Evolutionary conservation across 1,140 invertebrate genomes (phyloP).

Genomic region (Phenacoccus solenopsis): DNA sequence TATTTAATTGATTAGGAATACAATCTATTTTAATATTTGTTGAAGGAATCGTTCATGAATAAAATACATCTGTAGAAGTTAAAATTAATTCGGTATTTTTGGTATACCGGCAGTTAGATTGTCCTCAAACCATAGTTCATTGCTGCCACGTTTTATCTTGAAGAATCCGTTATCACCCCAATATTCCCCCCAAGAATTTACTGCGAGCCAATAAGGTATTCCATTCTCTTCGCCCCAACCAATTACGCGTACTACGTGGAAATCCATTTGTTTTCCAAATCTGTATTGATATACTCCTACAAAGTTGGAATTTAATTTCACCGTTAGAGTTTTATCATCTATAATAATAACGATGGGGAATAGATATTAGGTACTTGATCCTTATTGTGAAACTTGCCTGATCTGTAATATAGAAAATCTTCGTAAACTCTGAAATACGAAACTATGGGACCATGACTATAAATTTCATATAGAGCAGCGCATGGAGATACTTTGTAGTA

Average conservation of each 20-base stretch:
- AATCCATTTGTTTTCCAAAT: slow-evolving; percentile 38
- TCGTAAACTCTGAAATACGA: slow-evolving; percentile 25
- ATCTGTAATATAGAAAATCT: slow-evolving; percentile 25
- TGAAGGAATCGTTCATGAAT: too few species aligned
- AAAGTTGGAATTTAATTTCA: slow-evolving; percentile 40
- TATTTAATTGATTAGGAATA: too few species aligned
- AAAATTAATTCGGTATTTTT: too few species aligned
- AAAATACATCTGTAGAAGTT: too few species aligned
- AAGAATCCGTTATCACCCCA: slow-evolving; percentile 85
- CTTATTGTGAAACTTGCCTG: too few species aligned
- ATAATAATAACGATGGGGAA: too few species aligned
- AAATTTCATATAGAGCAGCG: slow-evolving; percentile 26
- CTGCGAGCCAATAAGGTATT: slow-evolving; percentile 71
- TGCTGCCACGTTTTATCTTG: slow-evolving; percentile 66
- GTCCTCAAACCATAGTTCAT: slow-evolving; percentile 44
- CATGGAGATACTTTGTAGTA: slow-evolving; percentile 34
- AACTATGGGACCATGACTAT: slow-evolving; percentile 25
- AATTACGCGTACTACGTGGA: slow-evolving; percentile 78
- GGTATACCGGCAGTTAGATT: not conserved
- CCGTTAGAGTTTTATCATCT: too few species aligned
- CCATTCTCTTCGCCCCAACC: slow-evolving; percentile 47
- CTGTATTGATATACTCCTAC: not conserved
- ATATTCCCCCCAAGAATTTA: slow-evolving; percentile 83
- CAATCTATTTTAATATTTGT: too few species aligned
- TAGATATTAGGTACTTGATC: too few species aligned